These are phyloP conservation scores for Brotula barbata DNA, from an alignment of 2,797 vertebrate species.

Conservation along the genomic window DNA sequence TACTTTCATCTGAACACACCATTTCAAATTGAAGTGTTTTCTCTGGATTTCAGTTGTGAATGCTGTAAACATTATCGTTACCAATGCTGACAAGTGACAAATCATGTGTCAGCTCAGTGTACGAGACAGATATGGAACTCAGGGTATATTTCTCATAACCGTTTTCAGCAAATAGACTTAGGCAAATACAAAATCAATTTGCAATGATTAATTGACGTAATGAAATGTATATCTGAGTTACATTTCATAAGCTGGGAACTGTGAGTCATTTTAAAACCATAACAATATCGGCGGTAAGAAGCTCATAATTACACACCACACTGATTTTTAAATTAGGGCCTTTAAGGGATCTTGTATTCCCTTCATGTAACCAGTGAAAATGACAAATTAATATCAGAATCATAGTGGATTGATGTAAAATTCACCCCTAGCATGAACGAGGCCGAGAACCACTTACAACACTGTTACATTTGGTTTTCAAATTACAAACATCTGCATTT, in stretches of 20 bases:
- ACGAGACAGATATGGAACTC: background rate
- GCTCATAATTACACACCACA: background rate
- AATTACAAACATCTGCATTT: background rate
- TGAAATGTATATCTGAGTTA: too few relatives aligned
- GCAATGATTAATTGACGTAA: background rate
- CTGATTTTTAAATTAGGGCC: too few relatives aligned
- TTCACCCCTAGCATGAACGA: background rate
- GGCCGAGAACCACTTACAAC: slow-evolving; percentile 1
- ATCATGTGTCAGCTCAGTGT: background rate
- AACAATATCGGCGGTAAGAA: background rate
- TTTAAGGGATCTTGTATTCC: too few relatives aligned
- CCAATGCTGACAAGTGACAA: background rate
- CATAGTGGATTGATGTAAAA: background rate
- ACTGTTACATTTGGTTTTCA: too few relatives aligned
- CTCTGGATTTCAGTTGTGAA: background rate
- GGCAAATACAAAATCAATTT: background rate
- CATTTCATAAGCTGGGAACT: slow-evolving; percentile 3
- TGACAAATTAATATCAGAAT: too few relatives aligned
- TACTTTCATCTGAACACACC: slow-evolving; percentile 2
- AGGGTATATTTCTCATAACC: background rate
- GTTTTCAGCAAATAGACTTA: background rate
- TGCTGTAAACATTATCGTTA: background rate
- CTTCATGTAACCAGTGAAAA: too few relatives aligned
- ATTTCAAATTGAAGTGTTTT: background rate
- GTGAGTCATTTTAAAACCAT: background rate